A percentile compares a stretch with the other conserved stretches of the same genome.
These are phyloP conservation scores for Sebastiscus albofasciatus DNA, from an alignment of 2,797 vertebrate species.

Conservation along the genomic window DNA sequence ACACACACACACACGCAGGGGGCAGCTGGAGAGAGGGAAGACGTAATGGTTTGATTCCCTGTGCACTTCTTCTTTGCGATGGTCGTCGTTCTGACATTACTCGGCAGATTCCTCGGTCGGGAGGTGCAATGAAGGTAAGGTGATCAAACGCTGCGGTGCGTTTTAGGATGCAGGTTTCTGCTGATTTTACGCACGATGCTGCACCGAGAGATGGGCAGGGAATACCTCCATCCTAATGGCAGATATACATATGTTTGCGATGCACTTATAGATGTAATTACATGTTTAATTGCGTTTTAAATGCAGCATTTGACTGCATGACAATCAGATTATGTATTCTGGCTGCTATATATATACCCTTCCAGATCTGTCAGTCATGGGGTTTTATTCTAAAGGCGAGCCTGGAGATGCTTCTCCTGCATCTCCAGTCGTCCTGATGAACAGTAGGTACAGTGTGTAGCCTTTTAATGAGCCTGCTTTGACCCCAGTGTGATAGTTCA, in stretches of 20 bases:
- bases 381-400: background rate
- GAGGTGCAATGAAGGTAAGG: constrained; percentile 85
- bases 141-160: background rate
- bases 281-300: background rate
- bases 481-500: constrained; percentile 57
- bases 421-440: constrained; percentile 10
- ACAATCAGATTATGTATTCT: background rate
- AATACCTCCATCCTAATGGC: constrained; percentile 31
- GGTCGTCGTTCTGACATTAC: constrained; percentile 77
- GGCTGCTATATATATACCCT: background rate
- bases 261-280: constrained; percentile 1
- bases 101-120: constrained; percentile 75
- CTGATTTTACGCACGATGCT: constrained; percentile 41
- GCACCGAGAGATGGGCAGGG: constrained; percentile 31
- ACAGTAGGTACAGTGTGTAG: constrained; percentile 51
- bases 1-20: constrained; percentile 66
- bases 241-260: constrained; percentile 20
- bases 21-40: constrained; percentile 78
- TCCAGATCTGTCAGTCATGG: background rate
- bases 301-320: constrained; percentile 3
- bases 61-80: constrained; percentile 76
- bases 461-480: constrained; percentile 49
- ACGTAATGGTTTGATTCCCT: constrained; percentile 85
- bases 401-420: constrained; percentile 12
- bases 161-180: background rate